Evolutionary conservation across 2,888 invertebrate genomes (phyloP).

Genomic region (Monoplex corrugatus): DNA sequence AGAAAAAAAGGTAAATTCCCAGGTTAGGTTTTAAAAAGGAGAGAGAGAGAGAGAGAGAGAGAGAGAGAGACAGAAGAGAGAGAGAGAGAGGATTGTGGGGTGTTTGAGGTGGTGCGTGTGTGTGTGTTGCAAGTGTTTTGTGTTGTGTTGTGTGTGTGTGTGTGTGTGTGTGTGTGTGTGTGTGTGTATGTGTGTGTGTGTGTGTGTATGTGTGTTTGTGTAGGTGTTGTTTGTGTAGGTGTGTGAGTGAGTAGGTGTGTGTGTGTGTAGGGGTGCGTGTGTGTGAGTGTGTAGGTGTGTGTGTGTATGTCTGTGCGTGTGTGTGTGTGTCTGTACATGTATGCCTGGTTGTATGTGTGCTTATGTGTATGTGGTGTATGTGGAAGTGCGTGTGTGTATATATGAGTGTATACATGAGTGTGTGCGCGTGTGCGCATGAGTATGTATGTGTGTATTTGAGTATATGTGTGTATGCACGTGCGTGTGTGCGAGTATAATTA

Average conservation of each 20-base stretch:
- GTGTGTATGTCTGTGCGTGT: constrained; percentile 21
- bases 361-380: neutral
- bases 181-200: no score
- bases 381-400: constrained; percentile 4
- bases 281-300: neutral
- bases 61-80: neutral
- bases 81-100: neutral
- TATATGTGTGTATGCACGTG: neutral
- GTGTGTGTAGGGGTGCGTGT: neutral
- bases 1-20: no score
- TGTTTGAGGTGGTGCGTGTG: no score
- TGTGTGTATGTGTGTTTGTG: no score
- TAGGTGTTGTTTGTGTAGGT: no score
- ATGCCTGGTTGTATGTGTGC: neutral
- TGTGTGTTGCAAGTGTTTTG: no score
- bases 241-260: no score
- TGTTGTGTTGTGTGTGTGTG: no score
- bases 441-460: constrained; percentile 6
- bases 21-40: no score
- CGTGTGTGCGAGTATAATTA: neutral
- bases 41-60: constrained; percentile 21
- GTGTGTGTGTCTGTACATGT: constrained; percentile 10
- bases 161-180: no score
- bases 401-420: neutral
- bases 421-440: neutral